Base-by-base conservation (phyloP, 1,140 invertebrate genomes). In the Drosophila tristis region DNA sequence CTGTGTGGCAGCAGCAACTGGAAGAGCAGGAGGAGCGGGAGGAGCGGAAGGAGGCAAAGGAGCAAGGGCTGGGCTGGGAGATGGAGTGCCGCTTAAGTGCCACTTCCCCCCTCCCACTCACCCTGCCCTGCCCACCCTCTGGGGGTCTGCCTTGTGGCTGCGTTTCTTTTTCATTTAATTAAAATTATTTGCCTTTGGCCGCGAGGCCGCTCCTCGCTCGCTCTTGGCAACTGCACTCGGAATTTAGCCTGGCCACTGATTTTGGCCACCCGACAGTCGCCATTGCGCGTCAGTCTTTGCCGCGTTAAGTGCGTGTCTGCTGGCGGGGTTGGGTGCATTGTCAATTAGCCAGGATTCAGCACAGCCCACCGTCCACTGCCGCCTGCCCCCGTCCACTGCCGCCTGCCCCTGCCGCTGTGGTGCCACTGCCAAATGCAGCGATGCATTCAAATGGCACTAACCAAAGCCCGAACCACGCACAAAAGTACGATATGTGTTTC, bases 131-230 rank as follows among this genome's bases (percentile, higher is more conserved):
- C 20, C 20, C 1, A 1, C 20, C 20, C 20, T 20, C 20, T 20
- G 20, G 20, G 29, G 43, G 35, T 3, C 31, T 11, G 9, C 57
- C 55, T 61, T 63, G 54, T 57, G 50, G 59, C 49, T 53, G 76
- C 76, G 71, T 78, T 87, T 87, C 84, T 87, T 87, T 87, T 87
- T 87, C 80, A 87, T 87, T 87, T 87, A 84, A 89, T 87, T 87
- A 87, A 87, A 87, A 89, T 89, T 89, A 87, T 87, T 87, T 87
- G 85, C 81, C 68, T 86, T 87, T 87, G 74, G 73, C 20, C 20
- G 20, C 20, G 20, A 26, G 26, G 7, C 29, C 29, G 29, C 29
- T 29, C 26, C 26, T 31, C 29, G 1, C 9, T 31, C 31, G 9
- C 31, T 9, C 31, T 29, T 29, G 5, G 26, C 1, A 29, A 7